Percentiles rank a stretch among this genome's conserved stretches.
Conservation (phyloP, 2,113 vertebrate genomes). For the Camelus dromedarius region DNA sequence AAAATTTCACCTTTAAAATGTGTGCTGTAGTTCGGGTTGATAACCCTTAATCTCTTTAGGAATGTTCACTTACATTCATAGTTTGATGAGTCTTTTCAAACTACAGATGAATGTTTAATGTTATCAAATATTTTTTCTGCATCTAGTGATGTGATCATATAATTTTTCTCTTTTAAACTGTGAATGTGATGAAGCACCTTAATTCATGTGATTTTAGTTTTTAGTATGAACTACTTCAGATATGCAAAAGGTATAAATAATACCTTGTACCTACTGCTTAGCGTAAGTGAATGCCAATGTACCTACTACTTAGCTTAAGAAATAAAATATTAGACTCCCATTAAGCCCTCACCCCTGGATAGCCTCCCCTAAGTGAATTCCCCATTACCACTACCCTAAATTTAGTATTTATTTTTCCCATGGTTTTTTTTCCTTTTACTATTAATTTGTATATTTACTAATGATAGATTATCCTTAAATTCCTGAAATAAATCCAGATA, state of each 20-base stretch:
- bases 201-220: not conserved
- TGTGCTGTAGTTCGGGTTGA: not conserved
- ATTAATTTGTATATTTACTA: not conserved
- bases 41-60: not conserved
- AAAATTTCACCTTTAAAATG: constrained; percentile 16
- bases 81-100: constrained; percentile 36
- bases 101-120: not conserved
- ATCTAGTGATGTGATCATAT: not conserved
- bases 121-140: constrained; percentile 18
- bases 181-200: not conserved
- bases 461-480: not conserved
- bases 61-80: not conserved
- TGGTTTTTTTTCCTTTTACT: not conserved
- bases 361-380: not conserved
- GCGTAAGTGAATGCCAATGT: not conserved
- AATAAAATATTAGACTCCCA: not conserved
- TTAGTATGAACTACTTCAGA: not conserved
- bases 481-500: not conserved
- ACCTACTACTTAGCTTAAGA: not conserved
- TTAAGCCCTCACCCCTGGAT: not conserved
- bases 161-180: constrained; percentile 25
- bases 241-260: not conserved
- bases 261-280: not conserved
- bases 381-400: not conserved
- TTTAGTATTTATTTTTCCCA: constrained; percentile 27